These are phyloP conservation scores for Megamerina dolium DNA, from an alignment of 2,888 invertebrate genomes.

Conservation along the genomic window DNA sequence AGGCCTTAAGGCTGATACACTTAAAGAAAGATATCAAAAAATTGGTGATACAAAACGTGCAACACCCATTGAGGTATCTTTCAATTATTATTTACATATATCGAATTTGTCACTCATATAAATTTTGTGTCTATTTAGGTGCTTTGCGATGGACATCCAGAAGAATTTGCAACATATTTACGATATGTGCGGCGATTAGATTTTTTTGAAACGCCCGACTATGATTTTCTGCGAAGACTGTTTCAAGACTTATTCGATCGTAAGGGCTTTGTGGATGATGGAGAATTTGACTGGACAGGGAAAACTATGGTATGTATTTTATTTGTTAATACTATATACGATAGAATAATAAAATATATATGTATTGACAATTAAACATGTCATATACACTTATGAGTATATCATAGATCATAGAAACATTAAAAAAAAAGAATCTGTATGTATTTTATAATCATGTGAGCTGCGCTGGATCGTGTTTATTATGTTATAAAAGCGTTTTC, in stretches of 20 bases:
- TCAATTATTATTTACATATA: conserved; percentile 1
- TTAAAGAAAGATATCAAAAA: conserved; percentile 99
- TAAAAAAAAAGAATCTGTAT: too few relatives aligned
- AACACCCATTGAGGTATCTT: conserved; percentile 91
- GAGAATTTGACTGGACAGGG: conserved; percentile 94
- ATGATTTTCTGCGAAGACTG: conserved; percentile 94
- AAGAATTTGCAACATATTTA: conserved; percentile 96
- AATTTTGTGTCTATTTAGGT: too few relatives aligned
- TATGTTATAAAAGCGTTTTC: too few relatives aligned
- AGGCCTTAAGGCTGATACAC: conserved; percentile 98
- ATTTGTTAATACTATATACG: too few relatives aligned
- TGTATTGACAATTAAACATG: background rate
- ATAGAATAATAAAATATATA: background rate
- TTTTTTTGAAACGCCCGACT: conserved; percentile 99
- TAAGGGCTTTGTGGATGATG: conserved; percentile 81
- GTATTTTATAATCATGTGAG: too few relatives aligned
- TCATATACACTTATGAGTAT: too few relatives aligned
- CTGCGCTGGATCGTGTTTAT: too few relatives aligned
- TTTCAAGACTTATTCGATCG: conserved; percentile 89
- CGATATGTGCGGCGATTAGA: conserved; percentile 95
- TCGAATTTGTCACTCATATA: conserved; percentile 3
- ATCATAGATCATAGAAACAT: too few relatives aligned
- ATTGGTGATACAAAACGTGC: conserved; percentile 99
- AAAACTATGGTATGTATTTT: conserved; percentile 60
- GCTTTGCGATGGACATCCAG: conserved; percentile 79